A percentile compares a stretch with the other conserved stretches of the same genome.
Conservation (phyloP, 2,888 invertebrate genomes). For the Mantis religiosa region DNA sequence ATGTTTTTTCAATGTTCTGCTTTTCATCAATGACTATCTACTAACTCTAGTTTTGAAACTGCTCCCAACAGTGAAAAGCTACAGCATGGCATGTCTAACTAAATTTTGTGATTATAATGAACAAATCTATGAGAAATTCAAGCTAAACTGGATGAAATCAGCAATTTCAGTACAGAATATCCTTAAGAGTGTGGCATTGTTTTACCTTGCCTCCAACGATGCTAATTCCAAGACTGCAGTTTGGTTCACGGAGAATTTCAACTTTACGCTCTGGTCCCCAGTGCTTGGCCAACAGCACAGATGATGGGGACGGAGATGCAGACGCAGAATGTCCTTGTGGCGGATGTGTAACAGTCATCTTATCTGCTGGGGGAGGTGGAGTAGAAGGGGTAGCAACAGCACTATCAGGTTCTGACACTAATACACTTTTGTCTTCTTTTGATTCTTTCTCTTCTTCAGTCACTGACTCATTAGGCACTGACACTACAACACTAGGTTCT, state of each 20-base stretch:
- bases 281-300: conserved; percentile 56
- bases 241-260: conserved; percentile 64
- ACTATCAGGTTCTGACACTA: neutral
- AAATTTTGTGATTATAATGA: too few relatives aligned
- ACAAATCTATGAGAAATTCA: too few relatives aligned
- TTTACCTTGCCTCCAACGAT: conserved; percentile 91
- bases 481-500: conserved; percentile 11
- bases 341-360: conserved; percentile 16
- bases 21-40: too few relatives aligned
- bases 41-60: too few relatives aligned
- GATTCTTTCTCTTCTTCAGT: neutral
- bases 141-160: too few relatives aligned
- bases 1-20: too few relatives aligned
- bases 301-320: conserved; percentile 7
- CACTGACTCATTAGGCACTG: conserved; percentile 1
- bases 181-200: neutral
- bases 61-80: too few relatives aligned
- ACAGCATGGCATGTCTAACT: too few relatives aligned
- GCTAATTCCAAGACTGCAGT: conserved; percentile 88
- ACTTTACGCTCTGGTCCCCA: conserved; percentile 83
- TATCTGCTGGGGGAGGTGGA: neutral
- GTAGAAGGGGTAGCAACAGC: neutral
- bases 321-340: neutral
- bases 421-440: neutral
- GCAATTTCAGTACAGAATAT: too few relatives aligned